phyloP scores from a whole-genome alignment of 2,888 invertebrate species.

The Amphipyra berbera region DNA sequence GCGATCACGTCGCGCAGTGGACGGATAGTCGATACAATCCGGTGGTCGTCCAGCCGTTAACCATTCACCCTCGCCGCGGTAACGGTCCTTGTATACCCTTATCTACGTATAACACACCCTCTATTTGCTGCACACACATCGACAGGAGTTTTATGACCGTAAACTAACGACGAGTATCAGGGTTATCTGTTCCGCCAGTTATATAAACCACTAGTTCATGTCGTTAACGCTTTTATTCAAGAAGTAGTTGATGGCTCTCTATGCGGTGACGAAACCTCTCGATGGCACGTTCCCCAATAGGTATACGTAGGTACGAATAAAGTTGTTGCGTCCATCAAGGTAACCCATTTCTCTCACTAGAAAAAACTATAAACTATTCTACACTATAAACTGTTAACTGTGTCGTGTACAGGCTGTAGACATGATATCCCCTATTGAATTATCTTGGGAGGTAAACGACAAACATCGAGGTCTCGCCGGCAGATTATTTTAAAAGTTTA shows the following conservation, averaged over 20 bases:
- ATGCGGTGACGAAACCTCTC: not conserved
- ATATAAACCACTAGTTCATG: conserved; percentile 12
- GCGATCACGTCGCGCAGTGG: conserved; percentile 19
- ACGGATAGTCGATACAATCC: conserved; percentile 40
- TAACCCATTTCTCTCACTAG: conserved; percentile 5
- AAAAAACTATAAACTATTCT: too few species aligned
- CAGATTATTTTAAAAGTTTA: too few species aligned
- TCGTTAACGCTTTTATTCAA: conserved; percentile 24
- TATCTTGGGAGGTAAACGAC: too few species aligned
- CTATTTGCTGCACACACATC: conserved; percentile 32
- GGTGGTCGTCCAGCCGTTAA: conserved; percentile 50
- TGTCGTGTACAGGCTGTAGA: too few species aligned
- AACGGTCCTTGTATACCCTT: conserved; percentile 32
- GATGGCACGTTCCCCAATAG: not conserved
- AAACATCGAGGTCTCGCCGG: too few species aligned
- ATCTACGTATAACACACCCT: conserved; percentile 51
- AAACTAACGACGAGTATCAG: conserved; percentile 26
- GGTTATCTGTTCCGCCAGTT: conserved; percentile 29
- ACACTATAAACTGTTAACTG: too few species aligned
- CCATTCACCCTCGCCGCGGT: conserved; percentile 43
- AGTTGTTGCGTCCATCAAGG: conserved; percentile 1
- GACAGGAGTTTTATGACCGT: conserved; percentile 46
- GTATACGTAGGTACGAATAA: conserved; percentile 3
- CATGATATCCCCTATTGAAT: too few species aligned
- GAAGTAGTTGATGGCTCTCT: not conserved